Evolutionary conservation across 2,113 vertebrate genomes (phyloP), one percentile per base, ranked within the genome.

Genomic region (Falco punctatus): DNA sequence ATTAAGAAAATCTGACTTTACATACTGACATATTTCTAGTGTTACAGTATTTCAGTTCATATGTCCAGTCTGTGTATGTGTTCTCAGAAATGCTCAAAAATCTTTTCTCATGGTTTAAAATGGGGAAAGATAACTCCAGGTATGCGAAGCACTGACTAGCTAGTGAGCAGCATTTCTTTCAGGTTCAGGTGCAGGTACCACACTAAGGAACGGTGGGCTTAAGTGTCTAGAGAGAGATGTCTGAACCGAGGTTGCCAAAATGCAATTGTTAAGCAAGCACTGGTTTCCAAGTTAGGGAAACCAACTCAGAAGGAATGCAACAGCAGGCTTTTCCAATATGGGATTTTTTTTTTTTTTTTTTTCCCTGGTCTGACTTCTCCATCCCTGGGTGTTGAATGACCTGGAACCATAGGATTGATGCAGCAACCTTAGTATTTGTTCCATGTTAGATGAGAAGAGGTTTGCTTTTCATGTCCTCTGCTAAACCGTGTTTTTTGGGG

Each of bases 231-330:
- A 11, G 44, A 5, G 7, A 35, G 28, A 42, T 10, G 13, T 3
- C 1, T 9, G 67, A 30, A 17, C 77, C 40, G 40, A 58, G 32
- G 23, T 33, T 2, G 0, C 46, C 61, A 46, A n/a, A 58, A 55
- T 26, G 22, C 0, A 1, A 7, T 30, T 26, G 13, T 42, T 49
- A 5, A n/a, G 30, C 23, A 22, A 48, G 15, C 6, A 1, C 42
- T 40, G 15, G n/a, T 42, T 51, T 67, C 32, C 20, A 10, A 2
- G 26, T 24, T 35, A 40, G 59, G 66, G 49, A 62, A 48, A n/a
- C 22, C 44, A 28, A 0, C 59, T 67, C 6, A 0, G 38, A 48
- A 54, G n/a, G 57, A 70, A 19, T 0, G 2, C 0, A 4, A 18
- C 69, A 58, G 38, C 28, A 57, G 32, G 35, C 26, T 30, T 22